phyloP scores from a whole-genome alignment of 2,888 invertebrate species.

The Salpingus planirostris region DNA sequence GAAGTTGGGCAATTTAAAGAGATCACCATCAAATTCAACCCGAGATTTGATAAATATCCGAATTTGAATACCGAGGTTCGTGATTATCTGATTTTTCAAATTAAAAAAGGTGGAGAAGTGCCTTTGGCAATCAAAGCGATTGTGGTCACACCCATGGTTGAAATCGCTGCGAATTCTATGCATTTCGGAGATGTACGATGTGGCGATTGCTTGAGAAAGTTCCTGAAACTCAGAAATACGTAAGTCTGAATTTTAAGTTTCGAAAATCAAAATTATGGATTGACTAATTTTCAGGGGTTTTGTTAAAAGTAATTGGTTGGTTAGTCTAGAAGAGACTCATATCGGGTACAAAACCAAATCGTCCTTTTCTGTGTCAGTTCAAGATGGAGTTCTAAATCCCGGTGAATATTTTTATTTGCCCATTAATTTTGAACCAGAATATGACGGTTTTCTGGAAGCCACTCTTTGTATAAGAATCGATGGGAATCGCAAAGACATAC shows the following conservation, averaged over 20 bases:
- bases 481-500: constrained; percentile 45
- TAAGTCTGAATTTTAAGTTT: too few relatives aligned
- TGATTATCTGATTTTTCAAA: too few relatives aligned
- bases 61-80: constrained; percentile 40
- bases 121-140: constrained; percentile 49
- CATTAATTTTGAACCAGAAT: constrained; percentile 49
- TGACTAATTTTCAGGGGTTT: constrained; percentile 42
- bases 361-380: constrained; percentile 31
- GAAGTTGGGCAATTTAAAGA: constrained; percentile 44
- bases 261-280: too few relatives aligned
- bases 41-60: constrained; percentile 41
- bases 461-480: constrained; percentile 36
- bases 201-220: constrained; percentile 49
- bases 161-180: constrained; percentile 39
- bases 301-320: constrained; percentile 49
- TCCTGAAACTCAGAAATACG: constrained; percentile 50
- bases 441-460: constrained; percentile 37
- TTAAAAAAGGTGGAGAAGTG: constrained; percentile 48
- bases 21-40: constrained; percentile 47
- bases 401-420: constrained; percentile 46
- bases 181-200: constrained; percentile 51
- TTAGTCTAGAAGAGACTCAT: constrained; percentile 37
- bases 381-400: constrained; percentile 45
- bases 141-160: constrained; percentile 50
- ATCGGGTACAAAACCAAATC: constrained; percentile 17